These are phyloP conservation scores for Drosophila ficusphila DNA, from an alignment of 1,140 invertebrate species.

Conservation along the genomic window DNA sequence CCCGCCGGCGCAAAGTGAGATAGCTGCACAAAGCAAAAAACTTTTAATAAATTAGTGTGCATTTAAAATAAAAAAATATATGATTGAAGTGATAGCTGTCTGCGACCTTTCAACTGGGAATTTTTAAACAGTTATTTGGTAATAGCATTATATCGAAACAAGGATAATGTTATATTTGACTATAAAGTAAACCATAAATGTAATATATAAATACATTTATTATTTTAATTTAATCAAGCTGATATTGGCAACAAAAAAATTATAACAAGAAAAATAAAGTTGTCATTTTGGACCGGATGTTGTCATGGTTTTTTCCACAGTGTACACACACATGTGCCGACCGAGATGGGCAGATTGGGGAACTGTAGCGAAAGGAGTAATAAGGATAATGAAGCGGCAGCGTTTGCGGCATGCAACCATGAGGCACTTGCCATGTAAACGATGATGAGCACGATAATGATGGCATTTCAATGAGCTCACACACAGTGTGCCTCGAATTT, in stretches of 20 bases:
- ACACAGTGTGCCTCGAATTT: constrained; percentile 1
- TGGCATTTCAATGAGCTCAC: constrained; percentile 70
- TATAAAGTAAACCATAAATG: too few relatives aligned
- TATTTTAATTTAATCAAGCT: not conserved
- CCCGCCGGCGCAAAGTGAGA: constrained; percentile 36
- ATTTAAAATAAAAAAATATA: not conserved
- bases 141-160: too few relatives aligned
- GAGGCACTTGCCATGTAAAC: constrained; percentile 71
- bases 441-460: constrained; percentile 80
- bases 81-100: not conserved
- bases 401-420: constrained; percentile 61
- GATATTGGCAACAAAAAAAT: not conserved
- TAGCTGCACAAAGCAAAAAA: constrained; percentile 26
- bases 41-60: too few relatives aligned
- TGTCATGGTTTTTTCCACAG: constrained; percentile 4
- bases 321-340: constrained; percentile 16
- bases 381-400: constrained; percentile 82
- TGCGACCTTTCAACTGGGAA: not conserved
- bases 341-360: constrained; percentile 15
- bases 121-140: too few relatives aligned
- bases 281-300: not conserved
- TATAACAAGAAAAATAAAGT: too few relatives aligned
- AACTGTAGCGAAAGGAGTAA: constrained; percentile 73
- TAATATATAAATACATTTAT: not conserved
- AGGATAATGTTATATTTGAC: too few relatives aligned